Evolutionary conservation across 2,888 invertebrate species (phyloP), one percentile per base, ranked within the genome.

Genomic region (Eretmocerus hayati): DNA sequence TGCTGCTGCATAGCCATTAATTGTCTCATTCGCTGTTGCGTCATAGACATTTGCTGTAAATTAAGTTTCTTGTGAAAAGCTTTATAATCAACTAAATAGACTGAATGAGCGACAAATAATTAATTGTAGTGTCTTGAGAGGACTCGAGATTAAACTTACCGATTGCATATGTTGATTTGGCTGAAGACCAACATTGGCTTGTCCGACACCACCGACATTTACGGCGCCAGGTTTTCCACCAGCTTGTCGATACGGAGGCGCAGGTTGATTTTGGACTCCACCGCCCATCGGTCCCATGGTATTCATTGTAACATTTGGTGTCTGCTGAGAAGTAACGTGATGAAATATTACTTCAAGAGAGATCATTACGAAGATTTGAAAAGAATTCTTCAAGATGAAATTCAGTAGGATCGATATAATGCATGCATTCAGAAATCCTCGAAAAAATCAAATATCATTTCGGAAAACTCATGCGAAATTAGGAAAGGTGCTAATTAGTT

Each of bases 251-350:
- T 90, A 90, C 0, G 88, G 87, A 2, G 88, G 87, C 11, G 87
- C 87, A 1, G 86, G 84, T 8, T 85, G 87, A 45, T 71, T 74
- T 56, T 71, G 73, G 42, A 71, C 71, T 4, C 71, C 75, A 19
- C 66, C 71, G 38, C 72, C 73, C 73, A 76, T 69, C 54, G 74
- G 65, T 54, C 82, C 83, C 81, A 84, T 84, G 1, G 82, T 76
- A 44, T 83, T 84, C 90, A 90, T 90, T 1, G 89, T 88, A 2
- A 90, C 90, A 67, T 90, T 90, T 2, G 90, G 89, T 3, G 88
- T 85, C 75, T 85, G 53, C 42, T 54, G 11, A 15, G 32, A 33
- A 38, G n/a, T n/a, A n/a, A n/a, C n/a, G n/a, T n/a, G n/a, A n/a
- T n/a, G n/a, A n/a, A n/a, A n/a, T n/a, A n/a, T n/a, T n/a, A n/a